phyloP scores from a whole-genome alignment of 1,140 invertebrate species.

The Drosophila bipectinata region DNA sequence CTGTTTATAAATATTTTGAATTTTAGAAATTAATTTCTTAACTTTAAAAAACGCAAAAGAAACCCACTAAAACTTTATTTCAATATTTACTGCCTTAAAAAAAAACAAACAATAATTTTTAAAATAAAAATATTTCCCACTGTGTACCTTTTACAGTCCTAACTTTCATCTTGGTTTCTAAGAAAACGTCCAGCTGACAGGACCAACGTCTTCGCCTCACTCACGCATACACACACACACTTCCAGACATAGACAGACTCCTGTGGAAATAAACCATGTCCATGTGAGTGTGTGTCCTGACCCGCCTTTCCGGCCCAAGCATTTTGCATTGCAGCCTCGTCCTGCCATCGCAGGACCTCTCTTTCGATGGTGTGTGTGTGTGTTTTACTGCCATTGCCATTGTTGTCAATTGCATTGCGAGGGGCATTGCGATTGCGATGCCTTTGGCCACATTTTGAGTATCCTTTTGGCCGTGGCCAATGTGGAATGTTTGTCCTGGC shows the following conservation, averaged over 20 bases:
- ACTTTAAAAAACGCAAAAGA: too few species aligned
- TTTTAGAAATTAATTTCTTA: too few species aligned
- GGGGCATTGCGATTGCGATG: conserved; percentile 43
- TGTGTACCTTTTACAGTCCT: conserved; percentile 48
- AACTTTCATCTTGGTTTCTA: conserved; percentile 59
- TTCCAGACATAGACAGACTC: not conserved
- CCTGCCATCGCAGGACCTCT: not conserved
- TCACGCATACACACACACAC: not conserved
- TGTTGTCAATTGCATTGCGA: conserved; percentile 74
- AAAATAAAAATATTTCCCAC: not conserved
- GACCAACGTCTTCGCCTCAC: conserved; percentile 7
- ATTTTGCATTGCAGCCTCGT: conserved; percentile 50
- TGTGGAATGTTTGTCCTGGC: conserved; percentile 37
- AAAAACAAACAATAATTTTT: too few species aligned
- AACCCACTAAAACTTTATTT: too few species aligned
- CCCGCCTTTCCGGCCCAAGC: conserved; percentile 64
- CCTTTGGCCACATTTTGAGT: conserved; percentile 27
- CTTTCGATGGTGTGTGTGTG: not conserved
- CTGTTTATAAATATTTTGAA: too few species aligned
- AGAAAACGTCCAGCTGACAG: conserved; percentile 48
- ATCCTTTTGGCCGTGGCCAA: conserved; percentile 17
- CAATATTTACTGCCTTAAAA: too few species aligned
- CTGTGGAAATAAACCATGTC: not conserved
- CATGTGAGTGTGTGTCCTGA: conserved; percentile 39
- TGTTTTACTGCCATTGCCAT: conserved; percentile 26